Evolutionary conservation across 2,888 invertebrate species (phyloP), one percentile per base, ranked within the genome.

Genomic region (Apeira syringaria): DNA sequence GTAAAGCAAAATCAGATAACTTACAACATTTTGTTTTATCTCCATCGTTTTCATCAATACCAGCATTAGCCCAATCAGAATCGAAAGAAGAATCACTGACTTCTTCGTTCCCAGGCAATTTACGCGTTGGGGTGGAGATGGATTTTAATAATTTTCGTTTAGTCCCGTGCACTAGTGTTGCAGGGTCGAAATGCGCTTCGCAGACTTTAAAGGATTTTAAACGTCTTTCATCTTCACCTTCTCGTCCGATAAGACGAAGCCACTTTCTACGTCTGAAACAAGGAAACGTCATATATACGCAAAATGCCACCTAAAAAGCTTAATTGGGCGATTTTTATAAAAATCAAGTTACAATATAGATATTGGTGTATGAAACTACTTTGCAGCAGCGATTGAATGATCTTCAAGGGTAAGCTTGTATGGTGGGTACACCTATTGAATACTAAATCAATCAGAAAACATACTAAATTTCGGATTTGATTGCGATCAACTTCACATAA

Each of bases 181-280:
- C 36, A 17, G 11, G 20, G 2, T n/a, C 7, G 17, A 43, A 43
- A 32, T 43, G 43, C 8, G 26, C 11, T 17, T 31, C 36, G 7
- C 43, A 43, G 27, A 43, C 17, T 13, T 4, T 36, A 6, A 10
- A 18, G n/a, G 2, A 1, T 17, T 11, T 43, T 11, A 35, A 7
- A 6, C 1, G 2, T 17, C 7, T 5, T 13, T 9, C 2, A n/a
- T 8, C 7, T 1, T 17, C 20, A 8, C 34, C 40, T 5, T 28
- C 27, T 10, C 36, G 31, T 9, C 11, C 13, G 31, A 43, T 32
- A 10, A 10, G 11, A 3, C 6, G 13, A 9, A 43, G 27, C 43
- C 43, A 43, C n/a, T 30, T 4, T 2, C 22, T n/a, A 8, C 26
- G 29, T 41, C 41, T 41, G 34, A 30, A 41, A 41, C 5, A 20